Conservation (phyloP, 1,140 invertebrate genomes). For the Bombus impatiens region DNA sequence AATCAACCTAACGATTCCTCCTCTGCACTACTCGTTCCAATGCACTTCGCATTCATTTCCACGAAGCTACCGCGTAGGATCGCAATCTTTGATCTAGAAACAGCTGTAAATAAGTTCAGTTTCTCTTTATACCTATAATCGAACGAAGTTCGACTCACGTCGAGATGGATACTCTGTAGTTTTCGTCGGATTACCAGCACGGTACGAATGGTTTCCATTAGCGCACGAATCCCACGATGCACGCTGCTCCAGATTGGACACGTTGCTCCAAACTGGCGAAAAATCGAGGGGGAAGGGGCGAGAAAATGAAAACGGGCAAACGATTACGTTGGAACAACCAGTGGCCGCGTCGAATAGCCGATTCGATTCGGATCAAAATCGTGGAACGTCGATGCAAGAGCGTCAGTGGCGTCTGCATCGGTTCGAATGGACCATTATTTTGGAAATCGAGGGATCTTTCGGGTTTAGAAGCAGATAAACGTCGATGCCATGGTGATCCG, state of each 20-base stretch:
- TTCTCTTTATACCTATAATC: conserved; percentile 20
- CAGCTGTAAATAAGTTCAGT: conserved; percentile 16
- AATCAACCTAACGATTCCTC: background rate
- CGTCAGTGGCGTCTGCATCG: conserved; percentile 22
- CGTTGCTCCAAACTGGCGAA: background rate
- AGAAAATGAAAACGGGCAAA: background rate
- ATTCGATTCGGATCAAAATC: conserved; percentile 64
- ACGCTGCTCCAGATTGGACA: background rate
- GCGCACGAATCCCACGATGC: conserved; percentile 8
- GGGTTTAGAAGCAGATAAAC: conserved; percentile 53
- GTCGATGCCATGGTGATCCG: conserved; percentile 47
- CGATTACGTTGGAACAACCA: background rate
- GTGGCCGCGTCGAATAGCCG: conserved; percentile 14
- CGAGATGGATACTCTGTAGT: conserved; percentile 43
- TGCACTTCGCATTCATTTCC: background rate
- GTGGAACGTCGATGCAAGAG: conserved; percentile 35
- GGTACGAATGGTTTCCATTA: conserved; percentile 58
- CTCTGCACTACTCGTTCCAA: background rate
- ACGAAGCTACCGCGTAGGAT: background rate
- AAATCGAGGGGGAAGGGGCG: conserved; percentile 24
- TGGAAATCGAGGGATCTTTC: conserved; percentile 48
- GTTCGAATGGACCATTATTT: conserved; percentile 60
- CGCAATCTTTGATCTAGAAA: background rate
- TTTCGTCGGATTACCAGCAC: conserved; percentile 46
- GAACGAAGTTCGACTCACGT: background rate